These are phyloP conservation scores for Mandrillus leucophaeus DNA, from an alignment of 2,113 vertebrate genomes.

Conservation along the genomic window DNA sequence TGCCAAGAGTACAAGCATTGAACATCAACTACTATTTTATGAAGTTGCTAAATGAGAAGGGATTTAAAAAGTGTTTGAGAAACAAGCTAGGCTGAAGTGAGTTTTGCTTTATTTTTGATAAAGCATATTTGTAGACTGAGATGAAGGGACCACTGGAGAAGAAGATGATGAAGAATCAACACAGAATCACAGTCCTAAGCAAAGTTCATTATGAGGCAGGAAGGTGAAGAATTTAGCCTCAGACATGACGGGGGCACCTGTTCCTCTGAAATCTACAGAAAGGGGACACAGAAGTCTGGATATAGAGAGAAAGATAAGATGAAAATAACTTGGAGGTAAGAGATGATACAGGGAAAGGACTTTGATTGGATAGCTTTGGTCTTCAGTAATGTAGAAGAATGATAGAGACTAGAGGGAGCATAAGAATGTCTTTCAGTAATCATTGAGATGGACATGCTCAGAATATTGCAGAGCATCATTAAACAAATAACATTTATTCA, in stretches of 20 bases:
- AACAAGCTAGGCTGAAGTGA: neutral
- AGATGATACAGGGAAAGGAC: neutral
- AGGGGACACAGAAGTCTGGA: neutral
- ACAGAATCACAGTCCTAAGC: neutral
- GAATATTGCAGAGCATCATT: neutral
- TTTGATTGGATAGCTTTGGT: neutral
- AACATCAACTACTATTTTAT: neutral
- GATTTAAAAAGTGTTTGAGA: neutral
- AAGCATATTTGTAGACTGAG: neutral
- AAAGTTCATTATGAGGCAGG: neutral
- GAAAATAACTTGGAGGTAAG: neutral
- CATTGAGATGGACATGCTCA: neutral
- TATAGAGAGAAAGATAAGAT: no score
- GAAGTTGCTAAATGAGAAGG: neutral
- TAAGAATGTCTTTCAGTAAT: neutral
- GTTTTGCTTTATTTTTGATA: neutral
- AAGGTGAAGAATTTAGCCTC: neutral
- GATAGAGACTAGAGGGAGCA: neutral
- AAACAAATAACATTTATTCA: neutral
- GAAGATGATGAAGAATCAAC: neutral
- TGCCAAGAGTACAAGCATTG: neutral
- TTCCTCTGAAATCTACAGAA: neutral
- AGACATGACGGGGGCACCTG: neutral
- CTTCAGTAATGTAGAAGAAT: neutral
- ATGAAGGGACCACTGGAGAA: neutral